Base-by-base conservation (phyloP, 53 echinoderm and acorn worm species). In the Zoroaster sp. region DNA sequence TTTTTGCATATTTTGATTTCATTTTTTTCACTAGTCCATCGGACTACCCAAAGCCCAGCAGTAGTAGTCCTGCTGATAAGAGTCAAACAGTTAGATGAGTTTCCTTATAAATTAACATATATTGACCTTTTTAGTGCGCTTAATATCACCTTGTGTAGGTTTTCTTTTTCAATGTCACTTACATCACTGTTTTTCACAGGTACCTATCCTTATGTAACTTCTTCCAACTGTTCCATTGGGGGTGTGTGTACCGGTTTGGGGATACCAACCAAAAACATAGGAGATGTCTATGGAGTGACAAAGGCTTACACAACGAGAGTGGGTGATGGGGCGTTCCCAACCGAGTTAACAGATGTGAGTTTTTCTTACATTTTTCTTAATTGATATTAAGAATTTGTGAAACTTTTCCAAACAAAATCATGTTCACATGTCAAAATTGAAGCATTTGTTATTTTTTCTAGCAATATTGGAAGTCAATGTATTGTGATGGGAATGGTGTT, bases 291-390 rank as follows among this genome's bases (percentile, higher is more conserved):
- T 65, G 98, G 98, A 53, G 95, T 97, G 10, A 73, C 83, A 17
- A 97, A 97, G 68, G 98, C 98, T n/a, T 97, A 97, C 78, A 97
- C 95, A 28, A 97, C 98, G 28, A 75, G 98, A 68, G 98, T 97
- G 13, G 98, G 98, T 40, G 94, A 95, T 83, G 98, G 98, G 73
- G 93, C 87, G 21, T 95, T 97, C 63, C 98, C 98, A 68, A 97
- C 98, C 15, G 98, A 97, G 66, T 88, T 87, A 43, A 36, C 63
- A 5, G 83, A 97, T 92, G 97, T 97, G 89, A 94, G 97, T 73
- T n/a, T n/a, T n/a, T n/a, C n/a, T n/a, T n/a, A n/a, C n/a, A n/a
- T n/a, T n/a, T n/a, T n/a, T n/a, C n/a, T n/a, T n/a, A n/a, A n/a
- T n/a, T n/a, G n/a, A n/a, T n/a, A n/a, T n/a, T n/a, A n/a, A n/a